phyloP scores from a whole-genome alignment of 2,113 vertebrate species.

The Recurvirostra avosetta region DNA sequence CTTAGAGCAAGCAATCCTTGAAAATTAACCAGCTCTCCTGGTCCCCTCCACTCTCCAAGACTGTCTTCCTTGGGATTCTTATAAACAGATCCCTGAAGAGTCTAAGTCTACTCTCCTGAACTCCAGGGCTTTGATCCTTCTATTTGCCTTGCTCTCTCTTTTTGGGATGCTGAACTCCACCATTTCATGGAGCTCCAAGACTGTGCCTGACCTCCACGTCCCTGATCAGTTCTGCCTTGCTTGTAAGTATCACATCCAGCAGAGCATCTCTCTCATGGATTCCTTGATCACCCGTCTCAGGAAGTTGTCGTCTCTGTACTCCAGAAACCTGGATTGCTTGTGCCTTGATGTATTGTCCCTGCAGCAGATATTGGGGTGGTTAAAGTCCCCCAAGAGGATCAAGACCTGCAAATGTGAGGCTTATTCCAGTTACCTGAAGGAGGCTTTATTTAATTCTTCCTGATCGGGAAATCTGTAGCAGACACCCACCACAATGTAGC shows the following conservation, averaged over 20 bases:
- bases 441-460: background rate
- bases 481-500: accelerated
- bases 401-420: background rate
- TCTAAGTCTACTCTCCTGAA: background rate
- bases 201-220: background rate
- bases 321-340: background rate
- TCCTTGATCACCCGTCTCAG: background rate
- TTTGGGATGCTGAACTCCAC: background rate
- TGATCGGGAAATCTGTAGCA: background rate
- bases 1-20: background rate
- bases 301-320: background rate
- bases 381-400: background rate
- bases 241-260: background rate
- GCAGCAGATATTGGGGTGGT: background rate
- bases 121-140: background rate
- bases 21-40: background rate
- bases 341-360: background rate
- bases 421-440: background rate
- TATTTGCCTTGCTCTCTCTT: background rate
- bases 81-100: background rate
- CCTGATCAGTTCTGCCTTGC: background rate
- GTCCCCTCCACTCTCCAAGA: background rate
- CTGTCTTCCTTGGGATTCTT: background rate
- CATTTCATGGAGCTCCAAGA: background rate
- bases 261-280: background rate